These are phyloP conservation scores for Schizotus pectinicornis DNA, from an alignment of 2,888 invertebrate species.

Conservation along the genomic window DNA sequence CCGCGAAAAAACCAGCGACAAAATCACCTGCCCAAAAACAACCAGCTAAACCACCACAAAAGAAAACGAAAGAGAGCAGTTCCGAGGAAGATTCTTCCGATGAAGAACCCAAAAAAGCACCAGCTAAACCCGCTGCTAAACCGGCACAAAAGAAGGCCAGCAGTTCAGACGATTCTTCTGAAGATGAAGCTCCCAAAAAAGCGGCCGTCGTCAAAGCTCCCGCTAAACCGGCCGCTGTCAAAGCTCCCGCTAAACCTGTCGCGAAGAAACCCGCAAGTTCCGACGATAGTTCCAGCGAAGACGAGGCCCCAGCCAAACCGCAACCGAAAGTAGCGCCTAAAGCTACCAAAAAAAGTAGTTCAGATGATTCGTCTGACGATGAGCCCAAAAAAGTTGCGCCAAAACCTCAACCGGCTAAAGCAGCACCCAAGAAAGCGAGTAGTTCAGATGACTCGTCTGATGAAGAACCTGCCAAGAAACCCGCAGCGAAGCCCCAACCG, in stretches of 20 bases:
- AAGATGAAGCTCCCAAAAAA: slow-evolving; percentile 44
- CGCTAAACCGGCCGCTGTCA: slow-evolving; percentile 17
- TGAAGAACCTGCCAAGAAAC: slow-evolving; percentile 16
- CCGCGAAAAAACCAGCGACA: slow-evolving; percentile 23
- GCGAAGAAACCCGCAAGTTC: slow-evolving; percentile 40
- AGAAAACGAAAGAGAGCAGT: slow-evolving; percentile 34
- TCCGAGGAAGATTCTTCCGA: slow-evolving; percentile 23
- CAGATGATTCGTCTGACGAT: slow-evolving; percentile 28
- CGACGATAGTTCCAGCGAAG: slow-evolving; percentile 48
- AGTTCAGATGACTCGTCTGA: slow-evolving; percentile 29
- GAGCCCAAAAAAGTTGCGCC: slow-evolving; percentile 22
- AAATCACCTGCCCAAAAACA: slow-evolving; percentile 24
- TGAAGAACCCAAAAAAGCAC: slow-evolving; percentile 46
- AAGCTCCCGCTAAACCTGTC: slow-evolving; percentile 27
- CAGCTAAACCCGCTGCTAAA: slow-evolving; percentile 25
- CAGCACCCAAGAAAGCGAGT: slow-evolving; percentile 32
- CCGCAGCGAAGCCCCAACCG: slow-evolving; percentile 2
- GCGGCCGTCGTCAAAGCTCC: slow-evolving; percentile 34
- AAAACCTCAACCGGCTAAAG: slow-evolving; percentile 24
- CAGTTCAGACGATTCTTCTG: slow-evolving; percentile 45
- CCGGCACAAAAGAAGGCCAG: slow-evolving; percentile 29
- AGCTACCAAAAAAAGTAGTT: slow-evolving; percentile 29
- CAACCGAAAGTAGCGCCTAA: not conserved
- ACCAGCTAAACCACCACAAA: slow-evolving; percentile 31
- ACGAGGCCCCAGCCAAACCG: not conserved